Conservation (phyloP, 2,888 invertebrate species). For the Halocaridina rubra region DNA sequence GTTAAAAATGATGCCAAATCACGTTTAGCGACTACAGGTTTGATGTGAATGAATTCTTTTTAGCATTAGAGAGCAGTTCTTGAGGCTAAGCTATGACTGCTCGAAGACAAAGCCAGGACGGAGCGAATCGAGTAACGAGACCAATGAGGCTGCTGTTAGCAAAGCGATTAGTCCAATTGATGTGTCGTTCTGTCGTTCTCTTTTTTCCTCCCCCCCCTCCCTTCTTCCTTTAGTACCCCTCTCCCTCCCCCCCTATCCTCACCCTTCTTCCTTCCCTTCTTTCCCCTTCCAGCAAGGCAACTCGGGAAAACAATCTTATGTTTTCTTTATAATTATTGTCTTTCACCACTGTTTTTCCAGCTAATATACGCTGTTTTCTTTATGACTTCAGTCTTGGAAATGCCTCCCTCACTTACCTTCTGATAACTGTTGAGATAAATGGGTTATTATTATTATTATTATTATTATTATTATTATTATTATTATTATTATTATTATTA, state of each 20-base stretch:
- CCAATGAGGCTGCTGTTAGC: constrained; percentile 53
- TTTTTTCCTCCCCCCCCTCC: not conserved
- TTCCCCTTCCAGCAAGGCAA: not conserved
- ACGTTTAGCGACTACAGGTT: no score
- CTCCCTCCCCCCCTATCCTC: not conserved
- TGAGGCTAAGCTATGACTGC: not conserved
- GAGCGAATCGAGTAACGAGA: constrained; percentile 13
- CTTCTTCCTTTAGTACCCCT: not conserved
- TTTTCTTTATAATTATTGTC: not conserved
- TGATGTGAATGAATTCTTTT: no score
- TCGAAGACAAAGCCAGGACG: not conserved
- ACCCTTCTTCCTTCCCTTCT: not conserved
- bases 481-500: no score
- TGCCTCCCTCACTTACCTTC: no score
- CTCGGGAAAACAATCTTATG: not conserved
- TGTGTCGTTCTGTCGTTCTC: constrained; percentile 17
- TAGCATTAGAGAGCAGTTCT: not conserved
- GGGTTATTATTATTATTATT: no score
- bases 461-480: no score
- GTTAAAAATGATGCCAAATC: no score
- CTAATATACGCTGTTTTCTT: not conserved
- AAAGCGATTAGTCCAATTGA: constrained; percentile 56
- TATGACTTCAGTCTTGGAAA: not conserved
- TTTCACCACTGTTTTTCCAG: not conserved
- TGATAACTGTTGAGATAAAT: no score